Evolutionary conservation across 2,113 vertebrate species (phyloP), one percentile per base, ranked within the genome.

Genomic region (Astatoreochromis straeleni): DNA sequence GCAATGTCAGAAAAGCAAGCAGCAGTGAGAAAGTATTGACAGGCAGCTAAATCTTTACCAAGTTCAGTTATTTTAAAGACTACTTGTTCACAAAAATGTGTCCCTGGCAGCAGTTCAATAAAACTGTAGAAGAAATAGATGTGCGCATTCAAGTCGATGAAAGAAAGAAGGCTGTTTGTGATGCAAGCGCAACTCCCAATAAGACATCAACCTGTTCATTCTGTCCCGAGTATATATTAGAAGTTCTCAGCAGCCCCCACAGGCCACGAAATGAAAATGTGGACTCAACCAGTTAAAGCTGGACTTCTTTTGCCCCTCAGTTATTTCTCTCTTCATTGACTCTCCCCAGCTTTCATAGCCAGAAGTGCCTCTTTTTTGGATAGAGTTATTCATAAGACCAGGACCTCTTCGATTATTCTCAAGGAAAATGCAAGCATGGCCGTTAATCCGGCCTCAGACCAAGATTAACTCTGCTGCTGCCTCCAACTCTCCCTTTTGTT

Each of bases 271-370:
- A 93, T 93, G 88, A 92, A 93, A 93, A 91, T 90, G 89, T 93
- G 88, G 91, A 85, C 78, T 89, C 87, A 86, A 91, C 86, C 90
- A 91, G 87, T 87, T 89, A 87, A 85, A 93, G 85, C 84, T 65
- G 86, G 70, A 82, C 84, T 53, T 83, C 45, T 89, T 88, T 78
- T n/a, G 9, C 7, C 9, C 88, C 88, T 40, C 7, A 65, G 83
- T 93, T 81, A 94, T 94, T 93, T 93, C 84, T 87, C 94, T 91
- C 91, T 93, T 92, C 89, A 86, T 89, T 89, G 93, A 88, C 92
- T 93, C 86, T 91, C 79, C 57, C 65, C 87, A 85, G 85, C 85
- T 91, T 93, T 88, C 83, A 33, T 89, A 65, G 91, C 92, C 92
- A 91, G 83, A 81, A 94, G 92, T 92, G 91, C 24, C 58, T 85